Percentiles rank a stretch among this genome's conserved stretches.
These are phyloP conservation scores for Spongia lamella DNA, from an alignment of 37 sponge, comb jelly and placozoan genomes.

Conservation along the genomic window DNA sequence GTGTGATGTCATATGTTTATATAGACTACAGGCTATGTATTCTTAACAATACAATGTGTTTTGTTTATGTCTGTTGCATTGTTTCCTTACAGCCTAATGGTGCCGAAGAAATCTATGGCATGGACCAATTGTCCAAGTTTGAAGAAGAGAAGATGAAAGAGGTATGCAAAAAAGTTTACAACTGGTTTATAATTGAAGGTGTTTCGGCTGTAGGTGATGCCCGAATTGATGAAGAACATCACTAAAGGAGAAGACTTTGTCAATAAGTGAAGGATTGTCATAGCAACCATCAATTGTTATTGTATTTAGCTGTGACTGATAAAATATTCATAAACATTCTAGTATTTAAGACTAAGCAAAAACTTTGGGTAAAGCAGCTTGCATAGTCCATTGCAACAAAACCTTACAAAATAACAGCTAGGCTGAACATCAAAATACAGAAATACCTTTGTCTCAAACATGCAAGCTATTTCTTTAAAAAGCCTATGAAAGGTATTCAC, in stretches of 20 bases:
- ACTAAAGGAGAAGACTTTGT: conserved; percentile 85
- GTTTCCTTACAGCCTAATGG: conserved; percentile 57
- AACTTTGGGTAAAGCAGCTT: too few species aligned
- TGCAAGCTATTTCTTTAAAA: too few species aligned
- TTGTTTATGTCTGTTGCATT: too few species aligned
- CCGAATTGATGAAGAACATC: conserved; percentile 86
- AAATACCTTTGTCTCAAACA: too few species aligned
- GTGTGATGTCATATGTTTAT: neutral
- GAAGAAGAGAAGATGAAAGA: conserved; percentile 81
- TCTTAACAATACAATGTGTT: neutral
- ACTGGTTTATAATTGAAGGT: neutral
- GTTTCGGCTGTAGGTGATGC: conserved; percentile 51
- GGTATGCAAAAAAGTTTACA: conserved; percentile 23
- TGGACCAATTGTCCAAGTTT: conserved; percentile 81
- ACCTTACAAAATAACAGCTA: too few species aligned
- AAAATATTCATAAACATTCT: too few species aligned
- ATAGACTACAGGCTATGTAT: neutral
- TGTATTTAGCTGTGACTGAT: too few species aligned
- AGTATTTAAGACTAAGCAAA: too few species aligned
- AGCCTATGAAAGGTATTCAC: too few species aligned
- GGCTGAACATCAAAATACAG: too few species aligned
- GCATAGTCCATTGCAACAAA: too few species aligned
- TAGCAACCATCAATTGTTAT: neutral
- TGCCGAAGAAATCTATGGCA: conserved; percentile 77
- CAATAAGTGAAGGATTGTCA: neutral